A percentile compares a stretch with the other conserved stretches of the same genome.
phyloP scores from a whole-genome alignment of 2,113 vertebrate species.

The Zapus hudsonius region DNA sequence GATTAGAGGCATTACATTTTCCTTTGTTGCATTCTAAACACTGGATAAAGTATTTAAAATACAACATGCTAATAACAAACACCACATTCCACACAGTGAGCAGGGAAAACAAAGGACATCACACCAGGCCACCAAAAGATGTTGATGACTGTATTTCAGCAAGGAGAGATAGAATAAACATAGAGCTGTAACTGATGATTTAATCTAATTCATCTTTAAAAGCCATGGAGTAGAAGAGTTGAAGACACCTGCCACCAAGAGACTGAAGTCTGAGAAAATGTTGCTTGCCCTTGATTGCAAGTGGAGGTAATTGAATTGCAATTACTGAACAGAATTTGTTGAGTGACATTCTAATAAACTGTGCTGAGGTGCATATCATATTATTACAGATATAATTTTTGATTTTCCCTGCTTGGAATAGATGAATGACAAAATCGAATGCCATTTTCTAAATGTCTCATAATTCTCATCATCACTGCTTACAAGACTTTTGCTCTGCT shows the following conservation, averaged over 20 bases:
- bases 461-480: constrained; percentile 31
- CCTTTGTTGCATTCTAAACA: constrained; percentile 58
- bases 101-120: constrained; percentile 70
- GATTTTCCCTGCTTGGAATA: constrained; percentile 56
- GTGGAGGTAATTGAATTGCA: constrained; percentile 61
- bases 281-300: neutral
- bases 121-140: neutral
- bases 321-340: constrained; percentile 40
- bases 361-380: constrained; percentile 29
- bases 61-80: constrained; percentile 70
- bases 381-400: constrained; percentile 57
- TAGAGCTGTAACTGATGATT: constrained; percentile 48
- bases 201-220: constrained; percentile 66
- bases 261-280: constrained; percentile 55
- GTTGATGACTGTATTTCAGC: constrained; percentile 55
- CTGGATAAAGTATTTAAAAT: constrained; percentile 70
- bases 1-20: constrained; percentile 36
- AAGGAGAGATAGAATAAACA: constrained; percentile 69
- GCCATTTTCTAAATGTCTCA: constrained; percentile 10
- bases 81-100: constrained; percentile 74
- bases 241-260: constrained; percentile 45
- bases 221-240: constrained; percentile 53
- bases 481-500: neutral
- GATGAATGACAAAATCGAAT: constrained; percentile 70
- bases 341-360: constrained; percentile 55